These are phyloP conservation scores for Drosophila mulleri DNA, from an alignment of 2,888 invertebrate genomes.

Conservation along the genomic window DNA sequence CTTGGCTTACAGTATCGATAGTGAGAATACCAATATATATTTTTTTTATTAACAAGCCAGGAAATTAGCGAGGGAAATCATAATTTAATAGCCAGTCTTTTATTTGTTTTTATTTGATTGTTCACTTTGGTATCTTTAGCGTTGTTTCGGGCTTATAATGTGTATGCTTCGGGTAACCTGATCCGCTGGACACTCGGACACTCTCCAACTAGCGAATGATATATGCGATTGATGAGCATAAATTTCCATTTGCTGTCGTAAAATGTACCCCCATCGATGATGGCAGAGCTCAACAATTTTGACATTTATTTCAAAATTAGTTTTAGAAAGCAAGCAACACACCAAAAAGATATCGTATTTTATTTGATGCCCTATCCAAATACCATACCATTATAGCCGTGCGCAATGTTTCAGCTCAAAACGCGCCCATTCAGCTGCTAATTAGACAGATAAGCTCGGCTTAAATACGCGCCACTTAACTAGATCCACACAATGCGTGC, in stretches of 20 bases:
- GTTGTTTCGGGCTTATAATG: constrained; percentile 53
- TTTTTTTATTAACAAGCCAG: constrained; percentile 79
- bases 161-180: constrained; percentile 41
- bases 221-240: constrained; percentile 53
- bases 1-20: constrained; percentile 55
- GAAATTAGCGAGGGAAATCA: constrained; percentile 78
- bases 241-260: constrained; percentile 56
- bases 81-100: constrained; percentile 73
- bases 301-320: constrained; percentile 77
- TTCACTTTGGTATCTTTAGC: constrained; percentile 38
- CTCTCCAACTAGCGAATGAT: constrained; percentile 42
- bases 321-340: constrained; percentile 62
- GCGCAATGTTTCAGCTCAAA: constrained; percentile 44
- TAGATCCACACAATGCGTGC: constrained; percentile 19
- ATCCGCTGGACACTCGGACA: constrained; percentile 53
- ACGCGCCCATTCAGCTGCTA: constrained; percentile 71
- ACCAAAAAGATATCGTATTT: constrained; percentile 71
- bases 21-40: constrained; percentile 52
- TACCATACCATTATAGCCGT: constrained; percentile 34
- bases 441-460: constrained; percentile 69
- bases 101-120: constrained; percentile 59
- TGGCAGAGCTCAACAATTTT: constrained; percentile 49
- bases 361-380: constrained; percentile 58
- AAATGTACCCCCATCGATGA: constrained; percentile 72
- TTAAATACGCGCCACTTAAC: constrained; percentile 36